Evolutionary conservation across 2,113 vertebrate genomes (phyloP), one percentile per base, ranked within the genome.

Genomic region (Elachura formosa): DNA sequence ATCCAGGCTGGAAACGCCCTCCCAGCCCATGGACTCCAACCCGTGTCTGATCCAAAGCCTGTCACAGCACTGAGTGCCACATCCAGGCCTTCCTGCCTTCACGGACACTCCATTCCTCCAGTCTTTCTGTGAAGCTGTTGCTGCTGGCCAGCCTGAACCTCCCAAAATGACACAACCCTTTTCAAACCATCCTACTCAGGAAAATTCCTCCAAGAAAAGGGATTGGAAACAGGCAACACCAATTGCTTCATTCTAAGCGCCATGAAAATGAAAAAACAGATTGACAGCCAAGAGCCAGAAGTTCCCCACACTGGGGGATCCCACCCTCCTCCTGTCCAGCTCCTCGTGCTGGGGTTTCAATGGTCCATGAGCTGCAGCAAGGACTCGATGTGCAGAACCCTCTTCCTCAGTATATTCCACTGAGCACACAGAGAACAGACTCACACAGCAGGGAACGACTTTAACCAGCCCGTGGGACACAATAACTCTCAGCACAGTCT

Each of bases 231-330:
- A 63, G 56, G 29, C 69, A 55, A 28, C 55, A 52, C 8, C 68
- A 54, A 10, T 16, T 22, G 59, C 25, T 18, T 56, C 58, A 45
- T 33, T 23, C 45, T 58, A 41, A 90, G 45, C 24, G 31, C 26
- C 41, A 66, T 49, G 61, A 26, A 56, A n/a, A n/a, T n/a, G n/a
- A n/a, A n/a, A n/a, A 41, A 72, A 48, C 48, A 72, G 63, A 83
- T 52, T 48, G 3, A 0, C 29, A 33, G 68, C 59, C 4, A 4
- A 84, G 41, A 43, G 41, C 33, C 5, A 0, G 13, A 8, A 73
- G 54, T 31, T 74, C 16, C 40, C 56, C 18, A n/a, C 0, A 1
- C 0, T 1, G 0, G 16, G 29, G 34, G 14, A 14, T 58, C 43
- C 67, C 66, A n/a, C 29, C 10, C 33, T 59, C 10, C 33, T 59